Percentiles rank a stretch among this genome's conserved stretches.
These are phyloP conservation scores for Coregonus suidteri DNA, from an alignment of 2,797 vertebrate species.

Conservation along the genomic window DNA sequence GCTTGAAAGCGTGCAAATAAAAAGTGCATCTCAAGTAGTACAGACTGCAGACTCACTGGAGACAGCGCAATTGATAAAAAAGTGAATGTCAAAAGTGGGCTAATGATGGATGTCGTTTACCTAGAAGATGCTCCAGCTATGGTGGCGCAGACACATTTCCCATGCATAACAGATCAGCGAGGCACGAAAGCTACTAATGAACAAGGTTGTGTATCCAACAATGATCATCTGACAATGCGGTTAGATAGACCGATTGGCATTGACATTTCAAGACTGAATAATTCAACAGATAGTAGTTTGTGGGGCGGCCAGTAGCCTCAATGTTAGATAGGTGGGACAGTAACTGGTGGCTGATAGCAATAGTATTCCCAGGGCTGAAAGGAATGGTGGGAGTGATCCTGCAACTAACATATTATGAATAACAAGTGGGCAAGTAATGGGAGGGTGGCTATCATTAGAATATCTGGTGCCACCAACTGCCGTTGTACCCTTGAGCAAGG, in stretches of 20 bases:
- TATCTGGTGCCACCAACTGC: no score
- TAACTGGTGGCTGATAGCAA: no score
- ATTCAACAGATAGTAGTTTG: background rate
- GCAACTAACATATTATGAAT: no score
- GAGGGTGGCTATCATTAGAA: no score
- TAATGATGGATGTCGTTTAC: conserved; percentile 76
- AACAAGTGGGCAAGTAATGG: no score
- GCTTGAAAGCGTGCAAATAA: conserved; percentile 79
- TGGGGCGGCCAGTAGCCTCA: no score
- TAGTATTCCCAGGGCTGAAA: no score
- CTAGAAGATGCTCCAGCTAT: conserved; percentile 68
- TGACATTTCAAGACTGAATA: background rate
- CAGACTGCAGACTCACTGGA: conserved; percentile 81
- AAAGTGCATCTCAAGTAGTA: conserved; percentile 80
- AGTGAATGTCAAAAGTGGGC: conserved; percentile 77
- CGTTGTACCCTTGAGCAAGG: no score
- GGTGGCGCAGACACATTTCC: conserved; percentile 40
- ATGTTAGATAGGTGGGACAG: no score
- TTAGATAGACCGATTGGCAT: background rate
- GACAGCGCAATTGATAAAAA: conserved; percentile 82
- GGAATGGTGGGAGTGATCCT: no score
- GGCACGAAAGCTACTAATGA: conserved; percentile 20
- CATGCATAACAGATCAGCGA: conserved; percentile 20
- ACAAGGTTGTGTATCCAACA: background rate
- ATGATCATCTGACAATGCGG: background rate